These are phyloP conservation scores for Onthophagus sagittarius DNA, from an alignment of 2,888 invertebrate species.

Conservation along the genomic window DNA sequence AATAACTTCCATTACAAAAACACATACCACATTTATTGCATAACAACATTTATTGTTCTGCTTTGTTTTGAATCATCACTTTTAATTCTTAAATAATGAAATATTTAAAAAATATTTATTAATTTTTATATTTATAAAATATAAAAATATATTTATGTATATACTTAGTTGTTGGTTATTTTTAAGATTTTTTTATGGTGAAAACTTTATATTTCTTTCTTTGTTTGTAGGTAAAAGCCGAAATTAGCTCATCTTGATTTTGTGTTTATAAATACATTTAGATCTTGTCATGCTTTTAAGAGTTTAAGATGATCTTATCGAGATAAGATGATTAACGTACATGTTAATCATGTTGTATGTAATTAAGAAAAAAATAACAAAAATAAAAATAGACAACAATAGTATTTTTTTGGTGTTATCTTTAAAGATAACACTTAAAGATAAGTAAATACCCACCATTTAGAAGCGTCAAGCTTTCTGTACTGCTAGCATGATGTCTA, in stretches of 20 bases:
- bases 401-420: not conserved
- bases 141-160: too few species aligned
- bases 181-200: too few species aligned
- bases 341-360: not conserved
- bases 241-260: not conserved
- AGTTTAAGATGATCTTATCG: not conserved
- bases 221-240: too few species aligned
- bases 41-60: too few species aligned
- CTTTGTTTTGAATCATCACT: too few species aligned
- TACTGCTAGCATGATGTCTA: slow-evolving; percentile 68
- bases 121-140: too few species aligned
- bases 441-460: slow-evolving; percentile 24
- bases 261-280: not conserved
- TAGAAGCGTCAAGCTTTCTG: slow-evolving; percentile 66
- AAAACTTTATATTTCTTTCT: too few species aligned
- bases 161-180: too few species aligned
- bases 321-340: not conserved
- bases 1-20: too few species aligned
- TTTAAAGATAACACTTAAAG: not conserved
- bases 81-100: too few species aligned
- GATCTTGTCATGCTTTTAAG: not conserved
- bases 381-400: not conserved
- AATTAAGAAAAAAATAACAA: not conserved
- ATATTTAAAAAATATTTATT: too few species aligned
- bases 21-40: too few species aligned